phyloP scores from a whole-genome alignment of 2,797 vertebrate species.

The Scleropages formosus region DNA sequence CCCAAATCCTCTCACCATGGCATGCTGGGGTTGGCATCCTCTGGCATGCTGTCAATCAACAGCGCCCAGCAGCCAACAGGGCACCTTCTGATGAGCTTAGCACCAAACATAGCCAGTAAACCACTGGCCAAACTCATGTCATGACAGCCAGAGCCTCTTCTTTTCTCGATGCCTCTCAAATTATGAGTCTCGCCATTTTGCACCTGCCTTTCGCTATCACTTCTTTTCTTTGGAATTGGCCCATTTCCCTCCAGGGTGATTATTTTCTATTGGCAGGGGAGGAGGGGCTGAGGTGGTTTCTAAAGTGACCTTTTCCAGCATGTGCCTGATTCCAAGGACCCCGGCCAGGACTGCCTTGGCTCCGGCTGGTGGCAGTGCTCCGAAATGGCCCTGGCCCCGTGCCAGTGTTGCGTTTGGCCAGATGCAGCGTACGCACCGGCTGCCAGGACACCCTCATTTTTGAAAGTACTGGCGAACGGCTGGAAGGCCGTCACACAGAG shows the following conservation, averaged over 20 bases:
- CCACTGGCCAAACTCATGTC: not conserved
- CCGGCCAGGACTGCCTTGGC: slow-evolving; percentile 67
- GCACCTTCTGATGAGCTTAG: not conserved
- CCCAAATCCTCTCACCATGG: not conserved
- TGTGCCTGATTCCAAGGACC: slow-evolving; percentile 59
- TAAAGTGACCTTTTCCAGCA: slow-evolving; percentile 64
- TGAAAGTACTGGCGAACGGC: slow-evolving; percentile 67
- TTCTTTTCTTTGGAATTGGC: not conserved
- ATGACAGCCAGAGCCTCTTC: not conserved
- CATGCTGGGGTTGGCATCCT: not conserved
- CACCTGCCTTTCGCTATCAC: not conserved
- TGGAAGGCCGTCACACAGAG: slow-evolving; percentile 63
- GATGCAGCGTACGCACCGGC: slow-evolving; percentile 69
- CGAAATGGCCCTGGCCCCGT: slow-evolving; percentile 66
- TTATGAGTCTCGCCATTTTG: not conserved
- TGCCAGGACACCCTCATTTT: slow-evolving; percentile 73
- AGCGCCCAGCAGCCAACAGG: not conserved
- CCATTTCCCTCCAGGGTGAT: slow-evolving; percentile 1
- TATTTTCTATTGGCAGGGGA: slow-evolving; percentile 31
- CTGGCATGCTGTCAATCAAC: not conserved
- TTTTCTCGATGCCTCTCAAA: not conserved
- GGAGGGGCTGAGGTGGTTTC: slow-evolving; percentile 38
- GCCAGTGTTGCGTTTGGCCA: slow-evolving; percentile 83
- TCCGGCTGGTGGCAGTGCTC: slow-evolving; percentile 62
- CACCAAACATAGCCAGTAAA: not conserved